A percentile compares a stretch with the other conserved stretches of the same genome.
phyloP scores from a whole-genome alignment of 2,888 invertebrate species.

The Carcina quercana region DNA sequence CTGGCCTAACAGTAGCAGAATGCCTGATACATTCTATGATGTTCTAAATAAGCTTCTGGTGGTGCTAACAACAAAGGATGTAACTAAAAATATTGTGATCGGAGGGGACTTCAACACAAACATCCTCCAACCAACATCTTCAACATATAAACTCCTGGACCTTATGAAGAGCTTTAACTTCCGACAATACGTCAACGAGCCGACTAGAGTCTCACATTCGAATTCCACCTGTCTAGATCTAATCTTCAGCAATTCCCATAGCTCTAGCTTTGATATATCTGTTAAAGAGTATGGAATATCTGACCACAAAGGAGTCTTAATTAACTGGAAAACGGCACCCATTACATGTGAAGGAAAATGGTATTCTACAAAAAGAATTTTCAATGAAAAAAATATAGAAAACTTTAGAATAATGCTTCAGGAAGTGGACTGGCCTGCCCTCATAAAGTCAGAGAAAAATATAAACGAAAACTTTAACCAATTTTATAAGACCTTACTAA shows the following conservation, averaged over 20 bases:
- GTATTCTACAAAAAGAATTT: slow-evolving; percentile 1
- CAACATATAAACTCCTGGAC: slow-evolving; percentile 1
- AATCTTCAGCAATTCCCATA: slow-evolving; percentile 14
- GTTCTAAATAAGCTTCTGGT: slow-evolving; percentile 8
- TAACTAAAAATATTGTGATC: slow-evolving; percentile 12
- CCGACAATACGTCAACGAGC: slow-evolving; percentile 9
- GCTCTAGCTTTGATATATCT: not conserved
- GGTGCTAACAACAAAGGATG: slow-evolving; percentile 9
- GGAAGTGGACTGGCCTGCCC: slow-evolving; percentile 4
- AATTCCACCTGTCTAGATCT: slow-evolving; percentile 12
- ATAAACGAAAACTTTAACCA: slow-evolving; percentile 11
- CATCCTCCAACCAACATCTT: not conserved
- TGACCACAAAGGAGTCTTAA: slow-evolving; percentile 10
- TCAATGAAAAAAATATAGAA: slow-evolving; percentile 6
- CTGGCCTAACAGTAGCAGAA: slow-evolving; percentile 13
- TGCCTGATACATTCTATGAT: slow-evolving; percentile 10
- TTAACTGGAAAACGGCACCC: not conserved
- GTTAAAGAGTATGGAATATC: slow-evolving; percentile 12
- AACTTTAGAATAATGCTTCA: slow-evolving; percentile 7
- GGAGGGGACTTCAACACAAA: slow-evolving; percentile 13
- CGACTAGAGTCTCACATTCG: slow-evolving; percentile 11
- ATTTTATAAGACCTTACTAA: slow-evolving; percentile 2
- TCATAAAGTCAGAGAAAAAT: slow-evolving; percentile 3
- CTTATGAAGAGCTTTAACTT: slow-evolving; percentile 12
- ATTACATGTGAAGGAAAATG: not conserved